Evolutionary conservation across 2,797 vertebrate genomes (phyloP).

Genomic region (Psittacula derbiana): DNA sequence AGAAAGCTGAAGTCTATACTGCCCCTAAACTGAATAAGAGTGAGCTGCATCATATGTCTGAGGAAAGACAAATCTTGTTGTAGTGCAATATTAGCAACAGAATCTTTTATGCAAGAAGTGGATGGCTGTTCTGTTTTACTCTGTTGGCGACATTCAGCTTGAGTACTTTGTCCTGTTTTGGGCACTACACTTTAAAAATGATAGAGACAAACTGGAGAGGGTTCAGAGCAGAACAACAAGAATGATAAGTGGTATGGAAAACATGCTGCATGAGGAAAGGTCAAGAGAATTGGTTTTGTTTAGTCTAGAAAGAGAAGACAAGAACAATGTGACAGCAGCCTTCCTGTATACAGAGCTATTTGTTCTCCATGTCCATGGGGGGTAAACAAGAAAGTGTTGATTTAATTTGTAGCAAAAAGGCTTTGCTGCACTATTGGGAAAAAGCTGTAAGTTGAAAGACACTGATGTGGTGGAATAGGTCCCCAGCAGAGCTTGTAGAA

Average conservation of each 20-base stretch:
- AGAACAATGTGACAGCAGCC: background rate
- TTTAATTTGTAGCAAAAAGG: background rate
- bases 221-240: background rate
- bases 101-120: background rate
- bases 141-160: background rate
- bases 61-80: background rate
- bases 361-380: background rate
- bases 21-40: background rate
- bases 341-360: background rate
- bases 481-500: background rate
- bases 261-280: background rate
- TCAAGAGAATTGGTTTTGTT: background rate
- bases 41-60: background rate
- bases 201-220: background rate
- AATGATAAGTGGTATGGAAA: background rate
- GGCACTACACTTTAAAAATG: background rate
- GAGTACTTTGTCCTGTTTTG: background rate
- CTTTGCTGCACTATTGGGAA: background rate
- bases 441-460: background rate
- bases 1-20: background rate
- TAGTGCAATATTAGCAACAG: background rate
- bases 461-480: background rate
- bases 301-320: background rate
- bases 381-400: background rate
- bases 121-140: background rate